Percentiles rank a stretch among this genome's conserved stretches.
Evolutionary conservation across 2,797 vertebrate genomes (phyloP).

Genomic region (Brotula barbata): DNA sequence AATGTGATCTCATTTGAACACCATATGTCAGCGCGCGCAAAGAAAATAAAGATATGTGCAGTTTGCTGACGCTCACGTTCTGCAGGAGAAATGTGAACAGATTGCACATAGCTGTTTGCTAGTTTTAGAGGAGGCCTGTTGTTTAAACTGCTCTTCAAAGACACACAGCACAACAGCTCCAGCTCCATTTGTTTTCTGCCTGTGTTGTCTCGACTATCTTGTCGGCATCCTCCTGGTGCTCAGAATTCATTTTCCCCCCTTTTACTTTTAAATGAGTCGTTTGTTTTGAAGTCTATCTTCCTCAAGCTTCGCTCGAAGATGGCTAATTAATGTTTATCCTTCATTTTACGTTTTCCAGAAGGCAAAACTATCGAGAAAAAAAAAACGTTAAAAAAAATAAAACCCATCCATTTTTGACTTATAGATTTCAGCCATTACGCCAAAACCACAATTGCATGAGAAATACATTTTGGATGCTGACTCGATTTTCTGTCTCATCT

Average conservation of each 20-base stretch:
- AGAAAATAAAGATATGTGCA: conserved; percentile 5
- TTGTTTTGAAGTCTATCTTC: conserved; percentile 48
- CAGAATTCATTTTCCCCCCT: conserved; percentile 36
- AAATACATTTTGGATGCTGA: no score
- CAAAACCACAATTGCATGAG: no score
- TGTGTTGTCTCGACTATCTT: conserved; percentile 28
- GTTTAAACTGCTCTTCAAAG: conserved; percentile 49
- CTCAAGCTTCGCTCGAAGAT: conserved; percentile 45
- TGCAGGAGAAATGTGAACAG: conserved; percentile 52
- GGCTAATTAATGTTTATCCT: conserved; percentile 52
- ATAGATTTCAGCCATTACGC: neutral
- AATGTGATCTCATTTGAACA: conserved; percentile 63
- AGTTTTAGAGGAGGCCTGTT: conserved; percentile 44
- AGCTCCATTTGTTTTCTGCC: conserved; percentile 46
- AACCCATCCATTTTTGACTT: neutral
- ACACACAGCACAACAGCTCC: conserved; percentile 41
- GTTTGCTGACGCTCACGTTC: conserved; percentile 34
- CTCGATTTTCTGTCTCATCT: conserved; percentile 38
- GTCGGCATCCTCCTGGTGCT: conserved; percentile 40
- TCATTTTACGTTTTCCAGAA: conserved; percentile 26
- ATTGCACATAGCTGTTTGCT: conserved; percentile 47
- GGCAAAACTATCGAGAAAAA: neutral
- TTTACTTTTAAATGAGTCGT: conserved; percentile 36
- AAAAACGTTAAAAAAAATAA: no score
- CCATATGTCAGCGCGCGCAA: conserved; percentile 47